A percentile compares a stretch with the other conserved stretches of the same genome.
Conservation (phyloP, 2,113 vertebrate genomes). For the Mugil cephalus region DNA sequence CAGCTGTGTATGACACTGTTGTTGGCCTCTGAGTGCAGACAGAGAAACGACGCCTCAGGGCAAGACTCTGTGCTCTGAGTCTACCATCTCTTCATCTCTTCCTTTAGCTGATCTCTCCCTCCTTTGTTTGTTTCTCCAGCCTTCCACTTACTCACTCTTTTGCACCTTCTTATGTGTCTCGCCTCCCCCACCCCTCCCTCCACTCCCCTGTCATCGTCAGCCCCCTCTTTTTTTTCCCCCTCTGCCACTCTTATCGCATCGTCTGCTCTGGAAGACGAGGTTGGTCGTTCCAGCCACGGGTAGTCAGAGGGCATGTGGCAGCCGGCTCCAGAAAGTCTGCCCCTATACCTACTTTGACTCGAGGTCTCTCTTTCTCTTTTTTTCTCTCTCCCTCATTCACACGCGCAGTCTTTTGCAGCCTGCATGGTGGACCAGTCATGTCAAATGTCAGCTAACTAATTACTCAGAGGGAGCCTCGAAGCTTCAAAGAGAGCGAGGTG, state of each 20-base stretch:
- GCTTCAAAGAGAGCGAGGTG: slow-evolving; percentile 42
- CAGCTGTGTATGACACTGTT: slow-evolving; percentile 79
- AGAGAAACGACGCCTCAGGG: slow-evolving; percentile 69
- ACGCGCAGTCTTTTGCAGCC: slow-evolving; percentile 31
- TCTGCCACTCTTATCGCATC: slow-evolving; percentile 52
- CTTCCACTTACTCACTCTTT: slow-evolving; percentile 43
- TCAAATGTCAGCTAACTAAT: slow-evolving; percentile 66
- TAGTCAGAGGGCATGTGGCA: slow-evolving; percentile 71
- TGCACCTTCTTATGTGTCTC: slow-evolving; percentile 29
- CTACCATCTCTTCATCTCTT: slow-evolving; percentile 48
- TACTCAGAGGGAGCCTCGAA: slow-evolving; percentile 37
- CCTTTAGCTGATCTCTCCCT: slow-evolving; percentile 41
- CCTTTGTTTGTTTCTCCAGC: slow-evolving; percentile 60
- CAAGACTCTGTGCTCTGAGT: slow-evolving; percentile 53
- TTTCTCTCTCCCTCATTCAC: slow-evolving; percentile 8
- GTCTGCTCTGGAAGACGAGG: slow-evolving; percentile 46
- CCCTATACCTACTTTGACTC: slow-evolving; percentile 66
- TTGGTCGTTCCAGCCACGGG: slow-evolving; percentile 70
- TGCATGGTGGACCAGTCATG: slow-evolving; percentile 42
- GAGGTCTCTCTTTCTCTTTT: slow-evolving; percentile 12
- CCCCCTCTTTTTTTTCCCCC: slow-evolving; percentile 14
- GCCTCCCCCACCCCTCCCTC: slow-evolving; percentile 23
- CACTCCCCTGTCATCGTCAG: slow-evolving; percentile 6
- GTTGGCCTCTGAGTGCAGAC: slow-evolving; percentile 71
- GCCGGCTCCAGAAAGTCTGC: slow-evolving; percentile 81